phyloP scores from a whole-genome alignment of 2,113 vertebrate species.

The Merops nubicus region DNA sequence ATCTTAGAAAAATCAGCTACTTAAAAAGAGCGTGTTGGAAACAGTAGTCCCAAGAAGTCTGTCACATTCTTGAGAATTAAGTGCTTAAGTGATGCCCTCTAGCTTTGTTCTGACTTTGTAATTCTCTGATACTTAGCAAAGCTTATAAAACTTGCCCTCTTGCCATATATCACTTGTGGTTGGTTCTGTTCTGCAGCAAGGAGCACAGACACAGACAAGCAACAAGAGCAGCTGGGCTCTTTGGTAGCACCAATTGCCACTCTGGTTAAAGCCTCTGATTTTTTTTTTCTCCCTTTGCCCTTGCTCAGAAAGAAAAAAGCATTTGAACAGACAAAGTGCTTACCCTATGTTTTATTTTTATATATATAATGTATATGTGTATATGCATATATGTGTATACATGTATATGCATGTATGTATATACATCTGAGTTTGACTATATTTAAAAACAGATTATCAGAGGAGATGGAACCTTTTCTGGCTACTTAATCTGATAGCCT shows the following conservation, averaged over 20 bases:
- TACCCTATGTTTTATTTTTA: not conserved
- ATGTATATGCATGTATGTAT: not conserved
- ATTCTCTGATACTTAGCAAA: constrained; percentile 1
- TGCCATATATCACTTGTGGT: not conserved
- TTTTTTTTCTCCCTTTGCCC: not conserved
- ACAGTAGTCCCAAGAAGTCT: not conserved
- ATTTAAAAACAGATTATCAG: not conserved
- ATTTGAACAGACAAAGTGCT: not conserved
- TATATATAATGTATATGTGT: rapidly evolving
- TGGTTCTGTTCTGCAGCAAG: not conserved
- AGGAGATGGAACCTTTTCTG: not conserved
- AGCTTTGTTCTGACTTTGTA: constrained; percentile 4
- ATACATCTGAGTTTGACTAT: not conserved
- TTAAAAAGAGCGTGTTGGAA: not conserved
- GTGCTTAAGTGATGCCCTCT: not conserved
- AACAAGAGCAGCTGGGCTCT: not conserved
- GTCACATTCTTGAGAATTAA: not conserved
- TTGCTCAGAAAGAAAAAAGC: not conserved
- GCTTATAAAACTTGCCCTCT: not conserved
- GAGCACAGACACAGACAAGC: not conserved
- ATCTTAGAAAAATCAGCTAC: not conserved
- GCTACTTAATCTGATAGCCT: not conserved
- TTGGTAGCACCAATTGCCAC: not conserved
- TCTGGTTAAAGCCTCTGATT: not conserved
- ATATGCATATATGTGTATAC: not conserved